A percentile compares a stretch with the other conserved stretches of the same genome.
phyloP scores from a whole-genome alignment of 2,797 vertebrate species.

The Poecilia gillii region DNA sequence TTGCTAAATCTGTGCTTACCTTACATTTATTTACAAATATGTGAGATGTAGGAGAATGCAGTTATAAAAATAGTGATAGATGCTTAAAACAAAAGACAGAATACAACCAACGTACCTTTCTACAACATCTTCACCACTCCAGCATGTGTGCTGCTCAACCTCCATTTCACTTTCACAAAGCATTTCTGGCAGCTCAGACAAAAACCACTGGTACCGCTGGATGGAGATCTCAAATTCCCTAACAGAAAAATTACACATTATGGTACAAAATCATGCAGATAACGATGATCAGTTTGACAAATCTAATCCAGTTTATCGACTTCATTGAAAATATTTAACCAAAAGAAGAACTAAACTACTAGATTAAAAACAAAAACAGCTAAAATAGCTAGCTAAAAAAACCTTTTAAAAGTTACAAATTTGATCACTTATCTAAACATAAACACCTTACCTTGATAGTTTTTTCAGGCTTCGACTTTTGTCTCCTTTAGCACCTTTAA shows the following conservation, averaged over 20 bases:
- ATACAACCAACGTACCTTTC: conserved; percentile 77
- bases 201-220: conserved; percentile 87
- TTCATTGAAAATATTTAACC: background rate
- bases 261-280: conserved; percentile 6
- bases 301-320: conserved; percentile 11
- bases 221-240: conserved; percentile 90
- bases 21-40: background rate
- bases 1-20: background rate
- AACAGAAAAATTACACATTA: conserved; percentile 30
- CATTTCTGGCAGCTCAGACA: conserved; percentile 86
- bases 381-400: background rate
- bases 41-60: background rate
- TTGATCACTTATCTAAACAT: background rate
- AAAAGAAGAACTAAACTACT: too few relatives aligned
- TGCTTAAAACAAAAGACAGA: conserved; percentile 8
- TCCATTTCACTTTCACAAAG: conserved; percentile 89
- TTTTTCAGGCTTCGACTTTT: conserved; percentile 91
- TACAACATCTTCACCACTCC: conserved; percentile 89
- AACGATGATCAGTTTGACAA: background rate
- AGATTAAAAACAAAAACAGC: background rate
- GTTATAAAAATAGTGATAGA: background rate
- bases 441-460: conserved; percentile 76
- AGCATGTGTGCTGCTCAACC: conserved; percentile 89
- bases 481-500: conserved; percentile 89
- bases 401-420: background rate